Conservation (phyloP, 2,888 invertebrate genomes). For the Thecocarcelia acutangulata region DNA sequence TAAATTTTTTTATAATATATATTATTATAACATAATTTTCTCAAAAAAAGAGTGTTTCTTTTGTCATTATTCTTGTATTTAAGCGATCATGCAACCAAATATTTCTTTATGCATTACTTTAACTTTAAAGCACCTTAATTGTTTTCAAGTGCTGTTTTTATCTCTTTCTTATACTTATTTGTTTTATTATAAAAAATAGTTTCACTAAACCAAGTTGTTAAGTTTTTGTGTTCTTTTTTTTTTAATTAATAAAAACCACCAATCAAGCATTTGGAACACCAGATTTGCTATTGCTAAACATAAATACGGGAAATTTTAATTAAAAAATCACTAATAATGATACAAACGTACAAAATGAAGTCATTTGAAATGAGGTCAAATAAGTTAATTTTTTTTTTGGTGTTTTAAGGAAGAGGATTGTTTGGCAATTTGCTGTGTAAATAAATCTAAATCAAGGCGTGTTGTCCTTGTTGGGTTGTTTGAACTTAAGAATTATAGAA, state of each 20-base stretch:
- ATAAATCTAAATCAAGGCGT: not conserved
- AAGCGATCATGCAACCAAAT: not conserved
- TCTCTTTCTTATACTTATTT: not conserved
- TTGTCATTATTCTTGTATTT: not conserved
- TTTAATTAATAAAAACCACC: slow-evolving; percentile 34
- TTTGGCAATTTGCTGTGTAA: not conserved
- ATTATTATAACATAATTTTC: no score
- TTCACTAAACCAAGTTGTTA: slow-evolving; percentile 18
- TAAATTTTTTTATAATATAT: no score
- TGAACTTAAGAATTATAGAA: no score
- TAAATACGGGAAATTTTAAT: slow-evolving; percentile 10
- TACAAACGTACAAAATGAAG: not conserved
- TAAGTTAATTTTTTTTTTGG: not conserved
- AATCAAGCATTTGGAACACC: not conserved
- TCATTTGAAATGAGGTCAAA: slow-evolving; percentile 15
- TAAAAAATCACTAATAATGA: not conserved
- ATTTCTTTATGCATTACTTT: not conserved
- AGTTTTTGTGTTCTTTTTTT: slow-evolving; percentile 12
- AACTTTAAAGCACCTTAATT: slow-evolving; percentile 46
- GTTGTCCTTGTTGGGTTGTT: not conserved
- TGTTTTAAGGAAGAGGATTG: not conserved
- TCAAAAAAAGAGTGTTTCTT: not conserved
- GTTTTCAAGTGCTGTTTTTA: slow-evolving; percentile 46
- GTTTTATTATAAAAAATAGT: slow-evolving; percentile 1
- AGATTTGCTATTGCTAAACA: not conserved